Evolutionary conservation across 2,113 vertebrate species (phyloP).

Genomic region (Dicerorhinus sumatrensis): DNA sequence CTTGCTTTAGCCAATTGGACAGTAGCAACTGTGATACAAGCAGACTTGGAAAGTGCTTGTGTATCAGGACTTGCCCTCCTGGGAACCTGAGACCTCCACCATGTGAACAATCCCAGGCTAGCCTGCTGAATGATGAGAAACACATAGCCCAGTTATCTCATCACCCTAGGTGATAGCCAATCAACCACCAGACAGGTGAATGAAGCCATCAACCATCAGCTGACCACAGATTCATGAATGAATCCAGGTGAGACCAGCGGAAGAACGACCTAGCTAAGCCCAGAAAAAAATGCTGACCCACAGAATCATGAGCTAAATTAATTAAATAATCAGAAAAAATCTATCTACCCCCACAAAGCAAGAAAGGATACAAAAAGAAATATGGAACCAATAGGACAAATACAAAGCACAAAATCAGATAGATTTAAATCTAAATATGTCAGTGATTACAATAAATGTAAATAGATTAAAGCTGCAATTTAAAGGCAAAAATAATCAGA

Average conservation of each 20-base stretch:
- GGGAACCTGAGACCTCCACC: neutral
- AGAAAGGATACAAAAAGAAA: neutral
- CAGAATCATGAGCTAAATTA: neutral
- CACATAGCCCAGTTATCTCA: neutral
- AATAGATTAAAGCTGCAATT: neutral
- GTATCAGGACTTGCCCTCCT: neutral
- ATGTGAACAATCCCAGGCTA: neutral
- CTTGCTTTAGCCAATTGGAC: neutral
- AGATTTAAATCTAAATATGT: neutral
- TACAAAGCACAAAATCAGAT: conserved; percentile 5
- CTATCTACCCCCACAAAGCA: neutral
- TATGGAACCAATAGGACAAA: neutral
- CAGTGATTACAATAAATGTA: neutral
- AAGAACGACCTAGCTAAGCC: neutral
- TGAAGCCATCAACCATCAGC: neutral
- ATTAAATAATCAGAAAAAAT: neutral
- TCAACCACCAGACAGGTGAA: neutral
- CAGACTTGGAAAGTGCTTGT: neutral
- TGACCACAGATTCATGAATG: neutral
- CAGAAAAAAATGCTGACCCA: neutral
- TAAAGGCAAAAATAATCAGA: neutral
- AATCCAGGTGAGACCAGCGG: neutral
- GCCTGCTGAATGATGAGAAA: neutral
- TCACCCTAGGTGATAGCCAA: neutral
- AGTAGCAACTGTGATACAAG: neutral